These are phyloP conservation scores for Neodiprion lecontei DNA, from an alignment of 1,140 invertebrate genomes.

Conservation along the genomic window DNA sequence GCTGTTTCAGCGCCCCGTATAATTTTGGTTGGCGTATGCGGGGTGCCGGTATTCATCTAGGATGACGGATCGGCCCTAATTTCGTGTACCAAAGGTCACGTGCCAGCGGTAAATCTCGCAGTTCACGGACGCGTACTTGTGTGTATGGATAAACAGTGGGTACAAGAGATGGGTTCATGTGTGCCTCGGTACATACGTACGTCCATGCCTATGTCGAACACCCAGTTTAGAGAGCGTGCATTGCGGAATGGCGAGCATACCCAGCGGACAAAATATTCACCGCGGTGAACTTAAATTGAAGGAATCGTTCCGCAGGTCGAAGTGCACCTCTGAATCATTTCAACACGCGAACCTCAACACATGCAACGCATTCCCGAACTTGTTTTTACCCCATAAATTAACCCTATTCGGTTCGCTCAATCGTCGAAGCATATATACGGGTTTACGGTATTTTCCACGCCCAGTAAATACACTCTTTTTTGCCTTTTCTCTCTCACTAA, in stretches of 20 bases:
- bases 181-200: too few relatives aligned
- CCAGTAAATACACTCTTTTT: not conserved
- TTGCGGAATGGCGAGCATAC: not conserved
- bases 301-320: not conserved
- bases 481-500: slow-evolving; percentile 1
- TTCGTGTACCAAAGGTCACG: slow-evolving; percentile 51
- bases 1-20: too few relatives aligned
- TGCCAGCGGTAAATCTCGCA: slow-evolving; percentile 49
- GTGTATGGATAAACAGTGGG: not conserved
- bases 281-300: not conserved
- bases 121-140: slow-evolving; percentile 21
- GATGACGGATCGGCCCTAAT: slow-evolving; percentile 55
- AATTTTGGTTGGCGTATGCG: too few relatives aligned
- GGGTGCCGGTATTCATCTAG: slow-evolving; percentile 26
- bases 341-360: slow-evolving; percentile 41
- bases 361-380: slow-evolving; percentile 46
- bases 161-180: too few relatives aligned
- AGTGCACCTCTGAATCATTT: slow-evolving; percentile 46
- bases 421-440: too few relatives aligned
- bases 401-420: slow-evolving; percentile 21
- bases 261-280: slow-evolving; percentile 37
- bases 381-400: slow-evolving; percentile 30
- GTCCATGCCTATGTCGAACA: too few relatives aligned
- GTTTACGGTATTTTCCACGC: too few relatives aligned
- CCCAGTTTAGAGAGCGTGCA: too few relatives aligned